These are phyloP conservation scores for Astropecten irregularis DNA, from an alignment of 53 echinoderm and acorn worm genomes.

Conservation along the genomic window DNA sequence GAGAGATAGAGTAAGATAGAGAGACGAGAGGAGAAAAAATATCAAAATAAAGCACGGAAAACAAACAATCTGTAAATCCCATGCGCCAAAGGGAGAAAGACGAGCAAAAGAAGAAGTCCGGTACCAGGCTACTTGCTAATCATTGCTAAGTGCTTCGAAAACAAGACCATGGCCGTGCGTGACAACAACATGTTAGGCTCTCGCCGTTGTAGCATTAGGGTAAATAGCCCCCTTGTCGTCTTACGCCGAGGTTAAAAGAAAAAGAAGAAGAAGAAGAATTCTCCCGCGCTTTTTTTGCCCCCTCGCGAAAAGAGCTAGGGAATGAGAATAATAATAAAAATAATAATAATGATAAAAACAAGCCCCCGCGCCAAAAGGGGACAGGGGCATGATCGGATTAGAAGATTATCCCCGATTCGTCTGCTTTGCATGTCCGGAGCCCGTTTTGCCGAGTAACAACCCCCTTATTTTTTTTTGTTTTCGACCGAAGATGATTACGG, in stretches of 20 bases:
- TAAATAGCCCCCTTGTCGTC: slow-evolving; percentile 50
- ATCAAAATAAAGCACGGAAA: slow-evolving; percentile 30
- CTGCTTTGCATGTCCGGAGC: slow-evolving; percentile 38
- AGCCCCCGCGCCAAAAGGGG: slow-evolving; percentile 25
- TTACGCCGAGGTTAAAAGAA: slow-evolving; percentile 3
- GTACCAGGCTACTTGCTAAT: slow-evolving; percentile 42
- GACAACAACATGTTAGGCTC: slow-evolving; percentile 51
- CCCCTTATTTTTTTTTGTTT: too few species aligned
- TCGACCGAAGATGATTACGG: too few species aligned
- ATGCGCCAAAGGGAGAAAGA: slow-evolving; percentile 20
- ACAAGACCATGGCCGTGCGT: slow-evolving; percentile 44
- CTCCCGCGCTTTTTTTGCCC: not conserved
- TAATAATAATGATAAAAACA: not conserved
- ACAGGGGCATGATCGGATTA: slow-evolving; percentile 47
- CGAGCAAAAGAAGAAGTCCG: not conserved
- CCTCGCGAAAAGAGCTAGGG: not conserved
- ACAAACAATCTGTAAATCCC: slow-evolving; percentile 39
- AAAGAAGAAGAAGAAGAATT: too few species aligned
- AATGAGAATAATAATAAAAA: slow-evolving; percentile 10
- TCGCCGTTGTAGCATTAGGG: slow-evolving; percentile 13
- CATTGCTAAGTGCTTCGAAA: slow-evolving; percentile 54
- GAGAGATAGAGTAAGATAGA: too few species aligned
- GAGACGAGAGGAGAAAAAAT: not conserved
- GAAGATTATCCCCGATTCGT: slow-evolving; percentile 30
- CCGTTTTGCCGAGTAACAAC: slow-evolving; percentile 27